Base-by-base conservation (phyloP, 2,113 vertebrate genomes). In the Limanda limanda region DNA sequence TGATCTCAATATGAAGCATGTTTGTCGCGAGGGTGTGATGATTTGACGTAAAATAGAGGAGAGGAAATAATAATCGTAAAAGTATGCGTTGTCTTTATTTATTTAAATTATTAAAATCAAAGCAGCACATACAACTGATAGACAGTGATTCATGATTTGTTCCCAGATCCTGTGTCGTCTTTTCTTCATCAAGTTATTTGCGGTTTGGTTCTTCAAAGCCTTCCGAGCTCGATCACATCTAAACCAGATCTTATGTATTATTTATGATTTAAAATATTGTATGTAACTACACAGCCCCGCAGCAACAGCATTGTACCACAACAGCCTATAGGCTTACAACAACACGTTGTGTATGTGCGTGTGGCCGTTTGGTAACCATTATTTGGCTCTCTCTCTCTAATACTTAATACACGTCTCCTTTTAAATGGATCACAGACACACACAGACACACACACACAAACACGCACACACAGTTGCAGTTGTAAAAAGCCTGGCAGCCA, bases 341-440 rank as follows among this genome's bases (percentile, higher is more conserved):
- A 75, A 61, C 11, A 35, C 1, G 5, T 60, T 45, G 48, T 35
- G 12, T 31, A 31, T 18, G 47, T 31, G 63, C 21, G 23, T 71
- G 76, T 15, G 54, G 54, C 27, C 52, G 74, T 69, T 80, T 76
- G 86, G 83, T 74, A 80, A 45, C 68, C 70, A 64, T 74, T 84
- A 75, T 81, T 75, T 88, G 84, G 79, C 77, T 63, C 37, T 23
- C 24, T 76, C 68, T 80, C 83, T 89, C 88, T 85, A 81, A 84
- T 90, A 87, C 85, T 91, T 89, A 82, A 92, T 92, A 89, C 76
- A 70, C 55, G 84, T 87, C 85, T 87, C 68, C 80, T 89, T 91
- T 92, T 88, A 86, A 90, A 89, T 71, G 57, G 81, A 74, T 79
- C 56, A 2, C 80, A 21, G 31, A 18, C 52, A 4, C 52, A 12